Percentiles rank a stretch among this genome's conserved stretches.
phyloP scores from a whole-genome alignment of 2,888 invertebrate species.

The Parelbella ahira region DNA sequence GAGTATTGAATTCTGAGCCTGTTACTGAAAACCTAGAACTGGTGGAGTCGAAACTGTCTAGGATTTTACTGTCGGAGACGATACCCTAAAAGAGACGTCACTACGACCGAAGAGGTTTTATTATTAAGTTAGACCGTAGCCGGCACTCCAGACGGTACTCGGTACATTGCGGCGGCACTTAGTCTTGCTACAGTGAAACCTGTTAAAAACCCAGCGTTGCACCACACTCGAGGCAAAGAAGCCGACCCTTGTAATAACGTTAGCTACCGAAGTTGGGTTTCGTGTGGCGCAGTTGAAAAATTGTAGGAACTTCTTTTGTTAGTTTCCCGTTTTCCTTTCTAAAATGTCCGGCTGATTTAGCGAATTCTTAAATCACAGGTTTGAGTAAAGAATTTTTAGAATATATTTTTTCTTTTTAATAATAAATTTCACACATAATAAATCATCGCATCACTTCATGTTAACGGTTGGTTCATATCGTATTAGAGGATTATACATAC shows the following conservation, averaged over 20 bases:
- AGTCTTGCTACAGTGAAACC: slow-evolving; percentile 41
- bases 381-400: background rate
- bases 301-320: slow-evolving; percentile 45
- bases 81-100: slow-evolving; percentile 51
- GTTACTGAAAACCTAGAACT: background rate
- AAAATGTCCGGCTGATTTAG: slow-evolving; percentile 33
- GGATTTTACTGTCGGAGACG: slow-evolving; percentile 7
- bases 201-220: slow-evolving; percentile 51
- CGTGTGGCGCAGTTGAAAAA: slow-evolving; percentile 55
- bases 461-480: no score
- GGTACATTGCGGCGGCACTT: slow-evolving; percentile 59
- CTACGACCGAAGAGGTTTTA: slow-evolving; percentile 63
- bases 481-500: no score
- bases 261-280: slow-evolving; percentile 52
- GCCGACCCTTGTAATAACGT: slow-evolving; percentile 49
- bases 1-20: no score
- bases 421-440: no score
- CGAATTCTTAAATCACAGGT: slow-evolving; percentile 27
- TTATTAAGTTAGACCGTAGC: slow-evolving; percentile 71
- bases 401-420: no score
- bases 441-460: no score
- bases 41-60: slow-evolving; percentile 13
- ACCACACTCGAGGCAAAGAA: slow-evolving; percentile 46
- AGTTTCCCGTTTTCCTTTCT: slow-evolving; percentile 32
- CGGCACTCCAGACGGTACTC: slow-evolving; percentile 50